phyloP scores from a whole-genome alignment of 2,113 vertebrate genomes.

The Dromas ardeola region DNA sequence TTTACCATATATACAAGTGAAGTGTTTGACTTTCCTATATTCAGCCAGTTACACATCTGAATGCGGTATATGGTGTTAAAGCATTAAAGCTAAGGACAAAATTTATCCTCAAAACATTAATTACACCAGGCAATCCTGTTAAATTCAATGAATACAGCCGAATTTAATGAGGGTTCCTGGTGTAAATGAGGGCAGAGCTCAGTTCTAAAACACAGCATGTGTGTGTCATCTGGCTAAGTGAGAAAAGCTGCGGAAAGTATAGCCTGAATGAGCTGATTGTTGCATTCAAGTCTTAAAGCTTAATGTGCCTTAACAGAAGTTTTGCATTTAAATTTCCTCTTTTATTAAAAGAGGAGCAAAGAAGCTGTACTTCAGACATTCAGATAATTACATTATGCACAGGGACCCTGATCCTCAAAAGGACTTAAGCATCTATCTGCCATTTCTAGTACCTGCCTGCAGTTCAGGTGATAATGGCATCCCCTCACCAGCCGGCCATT shows the following conservation, averaged over 20 bases:
- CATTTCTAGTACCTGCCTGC: background rate
- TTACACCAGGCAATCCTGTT: conserved; percentile 41
- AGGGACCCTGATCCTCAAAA: background rate
- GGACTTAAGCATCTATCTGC: background rate
- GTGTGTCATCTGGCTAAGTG: conserved; percentile 44
- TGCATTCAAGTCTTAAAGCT: conserved; percentile 39
- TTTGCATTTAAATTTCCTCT: conserved; percentile 53
- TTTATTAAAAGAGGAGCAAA: conserved; percentile 15
- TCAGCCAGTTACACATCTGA: background rate
- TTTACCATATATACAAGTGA: background rate
- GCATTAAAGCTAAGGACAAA: conserved; percentile 41
- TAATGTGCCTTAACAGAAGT: conserved; percentile 55
- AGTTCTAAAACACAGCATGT: conserved; percentile 34
- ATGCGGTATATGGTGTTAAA: background rate
- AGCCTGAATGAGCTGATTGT: background rate
- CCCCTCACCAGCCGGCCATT: background rate
- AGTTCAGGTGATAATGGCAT: background rate
- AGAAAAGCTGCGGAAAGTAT: conserved; percentile 26
- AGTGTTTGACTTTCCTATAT: background rate
- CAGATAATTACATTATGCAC: background rate
- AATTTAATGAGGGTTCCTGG: conserved; percentile 47
- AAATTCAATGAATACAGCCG: conserved; percentile 26
- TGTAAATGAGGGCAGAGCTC: conserved; percentile 49
- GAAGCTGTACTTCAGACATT: conserved; percentile 13
- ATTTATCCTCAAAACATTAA: conserved; percentile 58